Conservation (phyloP, 2,113 vertebrate genomes). For the Corydoras maculifer region DNA sequence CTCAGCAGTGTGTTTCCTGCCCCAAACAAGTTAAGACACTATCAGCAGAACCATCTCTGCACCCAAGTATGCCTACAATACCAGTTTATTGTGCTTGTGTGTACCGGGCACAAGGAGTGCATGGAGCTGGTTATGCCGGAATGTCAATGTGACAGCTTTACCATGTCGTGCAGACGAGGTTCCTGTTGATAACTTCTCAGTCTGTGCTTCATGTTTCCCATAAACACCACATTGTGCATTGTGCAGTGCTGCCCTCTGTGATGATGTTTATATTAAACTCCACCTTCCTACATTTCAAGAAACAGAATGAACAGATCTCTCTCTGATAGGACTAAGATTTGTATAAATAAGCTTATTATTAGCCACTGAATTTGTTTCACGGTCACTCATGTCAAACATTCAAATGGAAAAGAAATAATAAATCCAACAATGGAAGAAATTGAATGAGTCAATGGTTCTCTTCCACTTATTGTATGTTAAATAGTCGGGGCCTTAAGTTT, state of each 20-base stretch:
- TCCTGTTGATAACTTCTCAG: constrained; percentile 39
- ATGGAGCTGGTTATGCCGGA: not conserved
- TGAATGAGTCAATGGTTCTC: too few species aligned
- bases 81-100: constrained; percentile 30
- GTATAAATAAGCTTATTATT: not conserved
- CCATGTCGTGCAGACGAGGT: constrained; percentile 36
- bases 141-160: constrained; percentile 16
- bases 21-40: constrained; percentile 31
- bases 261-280: constrained; percentile 9
- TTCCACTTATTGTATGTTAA: too few species aligned
- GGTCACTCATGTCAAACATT: too few species aligned
- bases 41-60: constrained; percentile 36
- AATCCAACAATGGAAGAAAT: too few species aligned
- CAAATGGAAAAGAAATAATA: too few species aligned
- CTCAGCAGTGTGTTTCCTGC: constrained; percentile 37
- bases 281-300: constrained; percentile 42
- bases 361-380: not conserved
- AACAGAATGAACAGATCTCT: not conserved
- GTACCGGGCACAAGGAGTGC: constrained; percentile 26
- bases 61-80: constrained; percentile 15
- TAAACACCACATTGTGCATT: constrained; percentile 32
- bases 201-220: constrained; percentile 26
- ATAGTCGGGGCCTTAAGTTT: too few species aligned
- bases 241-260: constrained; percentile 5
- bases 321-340: not conserved